Percentiles rank a stretch among this genome's conserved stretches.
These are phyloP conservation scores for Peromyscus melanophrys DNA, from an alignment of 2,797 vertebrate species.

Conservation along the genomic window DNA sequence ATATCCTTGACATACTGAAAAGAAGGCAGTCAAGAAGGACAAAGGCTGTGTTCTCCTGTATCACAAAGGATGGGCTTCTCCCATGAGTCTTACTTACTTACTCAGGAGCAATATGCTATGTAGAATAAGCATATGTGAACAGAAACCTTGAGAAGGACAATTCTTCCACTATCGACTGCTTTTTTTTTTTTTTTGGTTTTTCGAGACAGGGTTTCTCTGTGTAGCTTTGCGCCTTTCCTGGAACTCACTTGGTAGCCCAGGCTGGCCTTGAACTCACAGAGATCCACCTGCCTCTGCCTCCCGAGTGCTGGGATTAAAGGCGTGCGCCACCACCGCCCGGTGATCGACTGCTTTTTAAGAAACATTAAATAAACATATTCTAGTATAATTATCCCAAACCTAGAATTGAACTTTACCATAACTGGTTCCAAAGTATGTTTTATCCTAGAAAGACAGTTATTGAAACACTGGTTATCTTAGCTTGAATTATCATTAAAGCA, in stretches of 20 bases:
- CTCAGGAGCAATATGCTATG: background rate
- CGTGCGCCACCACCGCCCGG: no score
- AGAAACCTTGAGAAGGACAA: background rate
- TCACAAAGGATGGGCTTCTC: background rate
- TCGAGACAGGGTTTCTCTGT: no score
- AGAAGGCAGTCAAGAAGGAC: background rate
- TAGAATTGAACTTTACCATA: background rate
- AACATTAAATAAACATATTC: background rate
- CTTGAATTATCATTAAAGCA: background rate
- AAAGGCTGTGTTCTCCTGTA: background rate
- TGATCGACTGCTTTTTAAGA: background rate
- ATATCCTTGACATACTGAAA: conserved; percentile 18
- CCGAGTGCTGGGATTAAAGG: no score
- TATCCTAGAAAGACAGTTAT: background rate
- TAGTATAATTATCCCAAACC: background rate
- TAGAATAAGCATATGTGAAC: background rate
- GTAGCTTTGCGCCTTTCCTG: no score
- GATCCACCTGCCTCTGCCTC: no score
- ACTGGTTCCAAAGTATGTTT: background rate
- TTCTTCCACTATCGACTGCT: background rate
- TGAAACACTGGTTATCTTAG: background rate
- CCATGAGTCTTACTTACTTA: background rate
- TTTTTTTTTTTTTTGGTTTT: no score
- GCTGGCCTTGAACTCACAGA: no score
- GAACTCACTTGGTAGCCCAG: no score